Evolutionary conservation across 2,888 invertebrate species (phyloP).

Genomic region (Baronia brevicornis): DNA sequence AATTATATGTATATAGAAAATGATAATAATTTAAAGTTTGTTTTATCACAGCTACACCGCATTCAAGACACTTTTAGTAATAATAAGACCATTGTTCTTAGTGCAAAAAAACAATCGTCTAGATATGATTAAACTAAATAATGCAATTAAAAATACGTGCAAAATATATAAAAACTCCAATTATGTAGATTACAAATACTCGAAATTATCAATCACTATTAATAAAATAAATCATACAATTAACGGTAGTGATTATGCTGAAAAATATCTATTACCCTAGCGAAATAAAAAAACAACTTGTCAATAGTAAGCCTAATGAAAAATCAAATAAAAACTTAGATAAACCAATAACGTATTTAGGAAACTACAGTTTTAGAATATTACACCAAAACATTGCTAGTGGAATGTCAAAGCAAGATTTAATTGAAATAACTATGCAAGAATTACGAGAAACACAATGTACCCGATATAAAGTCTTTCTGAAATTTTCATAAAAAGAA

Average conservation of each 20-base stretch:
- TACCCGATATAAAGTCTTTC: too few relatives aligned
- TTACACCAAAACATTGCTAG: conserved; percentile 15
- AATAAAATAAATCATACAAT: too few relatives aligned
- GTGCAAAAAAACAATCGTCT: not conserved
- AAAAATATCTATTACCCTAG: too few relatives aligned
- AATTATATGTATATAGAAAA: too few relatives aligned
- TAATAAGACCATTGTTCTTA: not conserved
- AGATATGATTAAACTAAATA: too few relatives aligned
- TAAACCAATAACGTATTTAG: not conserved
- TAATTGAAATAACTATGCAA: conserved; percentile 11
- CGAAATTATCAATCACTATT: too few relatives aligned
- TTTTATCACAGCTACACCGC: not conserved
- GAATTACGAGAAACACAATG: conserved; percentile 9
- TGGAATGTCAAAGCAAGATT: conserved; percentile 9
- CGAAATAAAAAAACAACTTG: not conserved
- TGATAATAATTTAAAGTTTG: conserved; percentile 3
- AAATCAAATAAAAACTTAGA: not conserved
- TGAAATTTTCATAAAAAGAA: too few relatives aligned
- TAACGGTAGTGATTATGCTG: too few relatives aligned
- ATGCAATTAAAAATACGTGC: too few relatives aligned
- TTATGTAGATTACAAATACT: too few relatives aligned
- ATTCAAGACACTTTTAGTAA: too few relatives aligned
- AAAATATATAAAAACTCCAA: too few relatives aligned
- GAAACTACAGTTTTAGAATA: not conserved
- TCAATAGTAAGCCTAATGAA: not conserved